Percentiles rank a stretch among this genome's conserved stretches.
Conservation (phyloP, 2,888 invertebrate genomes). For the Aleiodes leptofemur region DNA sequence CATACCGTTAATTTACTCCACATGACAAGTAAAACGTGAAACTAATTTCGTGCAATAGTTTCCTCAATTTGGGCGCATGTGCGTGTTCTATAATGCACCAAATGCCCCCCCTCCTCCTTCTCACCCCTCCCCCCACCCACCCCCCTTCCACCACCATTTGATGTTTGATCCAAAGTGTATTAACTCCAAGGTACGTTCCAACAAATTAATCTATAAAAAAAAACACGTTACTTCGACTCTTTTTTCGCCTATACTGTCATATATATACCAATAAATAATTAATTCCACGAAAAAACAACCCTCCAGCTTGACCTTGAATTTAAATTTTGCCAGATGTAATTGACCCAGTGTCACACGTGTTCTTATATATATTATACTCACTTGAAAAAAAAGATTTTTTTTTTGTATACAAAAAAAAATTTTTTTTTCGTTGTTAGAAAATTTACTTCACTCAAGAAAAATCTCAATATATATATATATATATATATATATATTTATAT, state of each 20-base stretch:
- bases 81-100: slow-evolving; percentile 27
- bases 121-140: not conserved
- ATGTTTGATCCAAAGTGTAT: slow-evolving; percentile 9
- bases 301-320: slow-evolving; percentile 16
- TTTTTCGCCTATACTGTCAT: not conserved
- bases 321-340: slow-evolving; percentile 20
- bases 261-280: not conserved
- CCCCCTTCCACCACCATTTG: not conserved
- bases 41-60: slow-evolving; percentile 11
- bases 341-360: not conserved
- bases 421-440: no score
- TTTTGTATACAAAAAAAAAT: not conserved
- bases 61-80: slow-evolving; percentile 17
- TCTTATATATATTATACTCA: not conserved
- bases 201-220: slow-evolving; percentile 32
- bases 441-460: no score
- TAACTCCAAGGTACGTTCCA: slow-evolving; percentile 13
- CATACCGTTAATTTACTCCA: no score
- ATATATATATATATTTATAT: no score
- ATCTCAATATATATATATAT: no score
- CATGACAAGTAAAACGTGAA: no score
- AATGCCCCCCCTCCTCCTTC: not conserved
- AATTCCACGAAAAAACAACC: not conserved
- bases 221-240: not conserved
- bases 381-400: not conserved